phyloP scores from a whole-genome alignment of 2,888 invertebrate genomes.

The Eumerus sabulonum region DNA sequence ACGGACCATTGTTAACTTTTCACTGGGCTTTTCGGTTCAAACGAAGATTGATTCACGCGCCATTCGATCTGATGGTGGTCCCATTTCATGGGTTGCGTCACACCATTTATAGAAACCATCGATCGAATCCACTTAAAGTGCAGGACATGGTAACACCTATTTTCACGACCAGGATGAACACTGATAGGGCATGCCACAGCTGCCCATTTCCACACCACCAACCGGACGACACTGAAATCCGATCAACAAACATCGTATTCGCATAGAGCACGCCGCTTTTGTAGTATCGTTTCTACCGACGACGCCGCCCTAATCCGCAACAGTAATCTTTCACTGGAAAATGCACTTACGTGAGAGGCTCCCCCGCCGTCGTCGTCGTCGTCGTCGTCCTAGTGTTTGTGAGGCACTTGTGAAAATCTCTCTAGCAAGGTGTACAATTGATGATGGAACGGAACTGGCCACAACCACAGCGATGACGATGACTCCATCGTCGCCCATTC shows the following conservation, averaged over 20 bases:
- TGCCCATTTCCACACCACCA: not conserved
- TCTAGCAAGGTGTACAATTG: slow-evolving; percentile 60
- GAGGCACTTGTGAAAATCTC: slow-evolving; percentile 23
- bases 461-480: not conserved
- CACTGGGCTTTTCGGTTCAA: no score
- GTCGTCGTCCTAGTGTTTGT: no score
- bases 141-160: no score
- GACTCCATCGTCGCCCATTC: slow-evolving; percentile 65
- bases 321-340: slow-evolving; percentile 68
- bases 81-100: no score
- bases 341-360: slow-evolving; percentile 61
- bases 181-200: not conserved
- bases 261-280: slow-evolving; percentile 65
- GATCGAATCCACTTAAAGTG: no score
- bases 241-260: slow-evolving; percentile 59
- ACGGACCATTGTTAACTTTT: not conserved
- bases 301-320: slow-evolving; percentile 58
- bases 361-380: slow-evolving; percentile 42
- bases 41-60: no score
- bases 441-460: slow-evolving; percentile 62
- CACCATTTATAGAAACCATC: no score
- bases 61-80: no score
- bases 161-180: not conserved
- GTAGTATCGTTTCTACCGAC: slow-evolving; percentile 39
- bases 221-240: slow-evolving; percentile 57